Conservation (phyloP, 2,888 invertebrate species). For the Eristalis tenax region DNA sequence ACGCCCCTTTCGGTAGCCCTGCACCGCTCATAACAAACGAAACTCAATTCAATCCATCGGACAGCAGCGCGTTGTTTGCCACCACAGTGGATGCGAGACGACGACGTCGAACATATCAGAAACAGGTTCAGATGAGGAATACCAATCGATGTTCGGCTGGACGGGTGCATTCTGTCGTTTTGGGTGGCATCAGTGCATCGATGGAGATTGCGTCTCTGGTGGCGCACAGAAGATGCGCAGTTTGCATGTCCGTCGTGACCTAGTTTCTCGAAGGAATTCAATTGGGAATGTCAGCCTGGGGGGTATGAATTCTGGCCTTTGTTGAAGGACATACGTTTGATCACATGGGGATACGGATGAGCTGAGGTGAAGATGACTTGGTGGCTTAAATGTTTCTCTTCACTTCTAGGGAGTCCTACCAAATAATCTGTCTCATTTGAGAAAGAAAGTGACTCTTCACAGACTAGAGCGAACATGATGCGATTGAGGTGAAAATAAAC, state of each 20-base stretch:
- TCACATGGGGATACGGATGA: too few species aligned
- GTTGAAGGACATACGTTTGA: too few species aligned
- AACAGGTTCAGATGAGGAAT: neutral
- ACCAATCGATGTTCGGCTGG: neutral
- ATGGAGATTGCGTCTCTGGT: neutral
- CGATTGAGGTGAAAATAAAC: too few species aligned
- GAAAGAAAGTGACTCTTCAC: too few species aligned
- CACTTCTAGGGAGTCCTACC: too few species aligned
- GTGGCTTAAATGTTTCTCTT: too few species aligned
- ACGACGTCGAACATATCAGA: neutral
- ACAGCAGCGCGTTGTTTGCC: too few species aligned
- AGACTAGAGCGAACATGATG: too few species aligned
- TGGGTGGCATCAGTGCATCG: neutral
- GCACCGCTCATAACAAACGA: neutral
- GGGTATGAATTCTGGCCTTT: too few species aligned
- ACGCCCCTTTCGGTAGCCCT: neutral
- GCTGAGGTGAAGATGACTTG: too few species aligned
- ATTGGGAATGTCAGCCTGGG: neutral
- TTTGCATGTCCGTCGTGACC: neutral
- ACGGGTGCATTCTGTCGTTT: neutral
- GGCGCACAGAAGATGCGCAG: neutral
- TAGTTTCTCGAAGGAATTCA: neutral
- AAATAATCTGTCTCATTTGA: too few species aligned
- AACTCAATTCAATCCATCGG: neutral
- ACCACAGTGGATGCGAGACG: neutral